Base-by-base conservation (phyloP, 2,113 vertebrate genomes). In the Asarcornis scutulata region DNA sequence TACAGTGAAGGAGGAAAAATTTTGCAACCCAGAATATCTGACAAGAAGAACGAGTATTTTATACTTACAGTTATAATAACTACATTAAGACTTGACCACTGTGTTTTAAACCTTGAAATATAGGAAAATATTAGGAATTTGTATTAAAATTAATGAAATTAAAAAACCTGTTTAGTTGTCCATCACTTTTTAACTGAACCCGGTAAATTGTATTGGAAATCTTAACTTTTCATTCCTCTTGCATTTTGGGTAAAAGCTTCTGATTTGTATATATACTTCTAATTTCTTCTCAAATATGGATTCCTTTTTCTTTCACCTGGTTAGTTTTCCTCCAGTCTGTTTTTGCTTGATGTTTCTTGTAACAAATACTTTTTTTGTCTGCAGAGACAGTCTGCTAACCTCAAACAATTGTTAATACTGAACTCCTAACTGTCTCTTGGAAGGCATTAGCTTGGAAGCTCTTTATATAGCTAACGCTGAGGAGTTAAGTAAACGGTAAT, bases 401-500 rank as follows among this genome's bases (percentile, higher is more conserved):
- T 88, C 25, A 42, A 78, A 44, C 72, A 83, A 7, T 77, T 92
- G 82, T 86, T 91, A 73, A 69, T 20, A 16, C 11, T 55, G 74
- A 80, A 83, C 38, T 66, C 68, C 81, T 95, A 55, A 75, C 81
- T 89, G 59, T 85, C 46, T 82, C 74, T 80, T 72, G 64, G n/a
- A 92, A 93, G 62, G 52, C n/a, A 83, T 95, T 93, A 78, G 63
- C 88, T 95, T 89, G 71, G 60, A 97, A 94, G 83, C 58, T 87
- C 75, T 93, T 95, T 93, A 94, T 93, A 59, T 93, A 91, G 95
- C 83, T 93, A 86, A 85, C 0, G 2, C 95, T 94, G 93, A 86
- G 75, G 78, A 90, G 72, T 92, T 95, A 97, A 97, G 80, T 95
- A 62, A 86, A 81, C 82, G 42, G 40, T 97, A 95, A 95, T 97